A percentile compares a stretch with the other conserved stretches of the same genome.
Conservation (phyloP, 2,797 vertebrate species). For the Falco concolor region DNA sequence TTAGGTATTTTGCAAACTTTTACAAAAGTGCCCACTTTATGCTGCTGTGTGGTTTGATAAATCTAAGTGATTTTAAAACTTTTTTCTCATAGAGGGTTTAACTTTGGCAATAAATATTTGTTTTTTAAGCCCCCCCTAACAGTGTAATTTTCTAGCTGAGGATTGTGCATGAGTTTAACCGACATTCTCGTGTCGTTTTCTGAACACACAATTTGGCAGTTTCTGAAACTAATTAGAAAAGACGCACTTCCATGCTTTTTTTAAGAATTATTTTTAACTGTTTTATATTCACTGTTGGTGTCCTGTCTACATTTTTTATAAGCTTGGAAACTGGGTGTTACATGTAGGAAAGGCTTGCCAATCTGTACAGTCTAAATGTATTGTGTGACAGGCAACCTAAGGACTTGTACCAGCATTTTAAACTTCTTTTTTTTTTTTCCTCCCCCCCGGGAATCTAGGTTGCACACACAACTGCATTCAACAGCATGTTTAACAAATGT, state of each 20-base stretch:
- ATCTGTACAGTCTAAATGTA: slow-evolving; percentile 44
- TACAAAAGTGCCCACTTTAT: slow-evolving; percentile 81
- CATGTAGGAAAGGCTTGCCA: slow-evolving; percentile 57
- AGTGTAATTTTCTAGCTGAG: slow-evolving; percentile 75
- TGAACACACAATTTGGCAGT: slow-evolving; percentile 66
- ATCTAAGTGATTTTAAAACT: slow-evolving; percentile 78
- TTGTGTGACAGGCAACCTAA: slow-evolving; percentile 68
- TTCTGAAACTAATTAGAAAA: slow-evolving; percentile 69
- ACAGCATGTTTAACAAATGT: slow-evolving; percentile 27
- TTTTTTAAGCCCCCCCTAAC: slow-evolving; percentile 65
- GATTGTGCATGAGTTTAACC: slow-evolving; percentile 72
- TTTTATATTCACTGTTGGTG: slow-evolving; percentile 75
- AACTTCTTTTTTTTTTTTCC: background rate
- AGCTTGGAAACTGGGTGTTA: slow-evolving; percentile 72
- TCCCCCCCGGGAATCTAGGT: slow-evolving; percentile 50
- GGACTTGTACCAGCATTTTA: slow-evolving; percentile 75
- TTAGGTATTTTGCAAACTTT: slow-evolving; percentile 78
- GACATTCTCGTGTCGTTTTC: slow-evolving; percentile 68
- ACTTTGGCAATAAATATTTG: slow-evolving; percentile 82
- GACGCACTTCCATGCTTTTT: slow-evolving; percentile 74
- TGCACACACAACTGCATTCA: slow-evolving; percentile 50
- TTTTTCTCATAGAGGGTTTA: slow-evolving; percentile 76
- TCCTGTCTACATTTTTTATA: slow-evolving; percentile 74
- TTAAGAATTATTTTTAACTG: slow-evolving; percentile 75
- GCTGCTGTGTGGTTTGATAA: slow-evolving; percentile 82